Base-by-base conservation (phyloP, 2,888 invertebrate genomes). In the Lacanobia wlatinum region DNA sequence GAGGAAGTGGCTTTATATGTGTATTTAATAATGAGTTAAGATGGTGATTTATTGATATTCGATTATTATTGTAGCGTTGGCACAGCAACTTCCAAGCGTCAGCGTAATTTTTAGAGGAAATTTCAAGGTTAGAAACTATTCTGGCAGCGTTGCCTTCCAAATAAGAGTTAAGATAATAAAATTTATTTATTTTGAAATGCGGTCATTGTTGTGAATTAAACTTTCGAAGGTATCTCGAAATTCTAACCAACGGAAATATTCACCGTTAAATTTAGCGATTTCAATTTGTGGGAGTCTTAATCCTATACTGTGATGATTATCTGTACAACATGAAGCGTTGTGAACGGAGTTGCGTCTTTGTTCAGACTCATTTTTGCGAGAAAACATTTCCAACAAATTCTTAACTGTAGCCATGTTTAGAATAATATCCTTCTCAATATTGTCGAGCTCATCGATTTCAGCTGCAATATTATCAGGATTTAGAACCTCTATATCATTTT, bases 361-460 rank as follows among this genome's bases (percentile, higher is more conserved):
- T 52, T 69, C 46, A 23, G 7, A 16, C 8, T 64, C 56, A 58
- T 40, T 38, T 61, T 69, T 56, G 0, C 61, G 18, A 46, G 63
- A 48, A 65, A 64, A 59, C 46, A 60, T 71, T 10, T 68, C 61
- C 1, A 76, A n/a, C 46, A 83, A 69, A 23, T 12, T 65, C 34
- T 82, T 80, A 2, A 84, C 81, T 7, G 67, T 74, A 0, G 82
- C 83, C 2, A 83, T 81, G 52, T 65, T 69, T 0, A 56, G n/a
- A 5, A 82, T 60, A 12, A 81, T 69, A 0, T 76, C 68, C 0
- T 52, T 53, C 61, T 85, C 84, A 72, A 84, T 78, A 28, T 10
- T 59, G 10, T 83, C 83, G 0, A 80, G 62, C n/a, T 80, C 80
- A 53, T 82, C 76, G 50, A 82, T 72, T 64, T 84, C 80, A 10